Evolutionary conservation across 2,113 vertebrate species (phyloP).

Genomic region (Engraulis encrasicolus): DNA sequence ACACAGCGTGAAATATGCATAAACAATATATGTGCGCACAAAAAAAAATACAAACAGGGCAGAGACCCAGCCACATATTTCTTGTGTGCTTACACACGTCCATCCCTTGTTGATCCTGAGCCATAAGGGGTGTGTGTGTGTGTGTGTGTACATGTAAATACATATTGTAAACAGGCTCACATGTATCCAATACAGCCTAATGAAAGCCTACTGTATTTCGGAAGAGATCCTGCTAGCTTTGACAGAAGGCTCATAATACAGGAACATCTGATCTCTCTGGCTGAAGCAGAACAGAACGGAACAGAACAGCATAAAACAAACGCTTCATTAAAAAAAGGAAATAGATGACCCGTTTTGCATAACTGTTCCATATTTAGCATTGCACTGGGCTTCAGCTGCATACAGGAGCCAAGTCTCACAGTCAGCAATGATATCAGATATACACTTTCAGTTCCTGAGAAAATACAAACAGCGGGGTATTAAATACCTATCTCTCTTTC

Average conservation of each 20-base stretch:
- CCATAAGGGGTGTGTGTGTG: too few relatives aligned
- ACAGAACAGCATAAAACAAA: too few relatives aligned
- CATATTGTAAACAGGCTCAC: too few relatives aligned
- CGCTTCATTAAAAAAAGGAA: neutral
- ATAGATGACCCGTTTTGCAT: neutral
- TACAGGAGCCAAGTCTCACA: neutral
- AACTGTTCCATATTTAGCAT: neutral
- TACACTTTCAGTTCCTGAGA: neutral
- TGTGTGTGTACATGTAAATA: too few relatives aligned
- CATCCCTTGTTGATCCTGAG: too few relatives aligned
- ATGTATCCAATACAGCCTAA: neutral
- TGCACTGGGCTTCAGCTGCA: neutral
- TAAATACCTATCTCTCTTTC: neutral
- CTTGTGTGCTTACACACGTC: too few relatives aligned
- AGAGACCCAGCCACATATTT: too few relatives aligned
- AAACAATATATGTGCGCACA: too few relatives aligned
- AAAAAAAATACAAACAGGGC: too few relatives aligned
- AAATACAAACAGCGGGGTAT: slow-evolving; percentile 4
- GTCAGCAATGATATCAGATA: neutral
- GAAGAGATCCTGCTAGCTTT: neutral
- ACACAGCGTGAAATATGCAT: too few relatives aligned
- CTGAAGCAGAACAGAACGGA: neutral
- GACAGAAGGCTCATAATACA: neutral
- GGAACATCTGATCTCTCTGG: neutral
- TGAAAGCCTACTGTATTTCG: too few relatives aligned